Evolutionary conservation across 64 coral and sea anemone genomes (phyloP).

Genomic region (Anthopleura sola): DNA sequence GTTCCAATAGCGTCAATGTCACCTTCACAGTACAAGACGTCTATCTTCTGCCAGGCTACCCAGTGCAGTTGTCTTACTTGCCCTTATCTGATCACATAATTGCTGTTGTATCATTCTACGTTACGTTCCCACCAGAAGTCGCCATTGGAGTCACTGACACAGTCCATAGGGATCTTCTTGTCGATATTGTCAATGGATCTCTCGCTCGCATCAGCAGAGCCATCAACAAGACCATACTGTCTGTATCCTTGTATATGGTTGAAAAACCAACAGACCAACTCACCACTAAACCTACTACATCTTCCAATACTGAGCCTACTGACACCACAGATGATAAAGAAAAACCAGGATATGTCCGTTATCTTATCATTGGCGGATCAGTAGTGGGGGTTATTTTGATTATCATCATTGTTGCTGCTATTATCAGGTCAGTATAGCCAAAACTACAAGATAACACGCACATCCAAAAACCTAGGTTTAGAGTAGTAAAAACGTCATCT

Average conservation of each 20-base stretch:
- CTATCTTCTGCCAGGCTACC: neutral
- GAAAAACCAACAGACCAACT: neutral
- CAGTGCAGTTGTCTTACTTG: neutral
- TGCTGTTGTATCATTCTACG: neutral
- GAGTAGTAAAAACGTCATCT: no score
- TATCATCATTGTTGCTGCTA: neutral
- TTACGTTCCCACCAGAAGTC: neutral
- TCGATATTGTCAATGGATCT: neutral
- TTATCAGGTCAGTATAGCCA: neutral
- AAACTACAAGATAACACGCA: neutral
- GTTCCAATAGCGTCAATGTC: neutral
- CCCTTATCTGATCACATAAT: neutral
- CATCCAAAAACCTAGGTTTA: no score
- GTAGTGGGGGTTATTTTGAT: neutral
- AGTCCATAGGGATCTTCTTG: neutral
- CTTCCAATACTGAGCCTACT: neutral
- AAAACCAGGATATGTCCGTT: neutral
- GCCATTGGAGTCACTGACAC: neutral
- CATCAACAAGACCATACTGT: neutral
- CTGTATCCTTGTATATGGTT: neutral
- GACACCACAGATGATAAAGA: neutral
- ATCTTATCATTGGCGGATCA: conserved; percentile 4
- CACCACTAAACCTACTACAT: neutral
- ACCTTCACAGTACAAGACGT: neutral
- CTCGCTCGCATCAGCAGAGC: conserved; percentile 1